Evolutionary conservation across 2,888 invertebrate species (phyloP), one percentile per base, ranked within the genome.

Genomic region (Lycaena phlaeas): DNA sequence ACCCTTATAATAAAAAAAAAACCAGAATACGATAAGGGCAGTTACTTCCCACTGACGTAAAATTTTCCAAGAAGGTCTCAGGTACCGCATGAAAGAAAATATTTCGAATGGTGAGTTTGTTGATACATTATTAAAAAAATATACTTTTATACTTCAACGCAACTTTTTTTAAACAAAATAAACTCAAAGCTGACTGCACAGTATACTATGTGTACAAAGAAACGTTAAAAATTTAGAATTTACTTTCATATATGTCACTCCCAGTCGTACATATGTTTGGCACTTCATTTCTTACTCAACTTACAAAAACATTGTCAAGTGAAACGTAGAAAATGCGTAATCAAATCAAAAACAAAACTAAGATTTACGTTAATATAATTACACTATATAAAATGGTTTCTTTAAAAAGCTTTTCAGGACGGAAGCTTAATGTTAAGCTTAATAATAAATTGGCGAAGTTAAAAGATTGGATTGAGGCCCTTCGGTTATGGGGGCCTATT

Each of bases 401-500:
- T 18, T 43, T 31, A 45, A 48, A 49, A 50, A 51, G 51, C 49
- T 45, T 47, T 48, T 47, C 38, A 68, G 67, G 70, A 70, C 64
- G 68, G 66, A 67, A 61, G 63, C 58, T 44, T 54, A 61, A 61
- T 52, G 44, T 60, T 45, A 48, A 43, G 41, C 34, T 43, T 34
- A 34, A 34, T 12, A 18, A 34, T 34, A 34, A 34, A 38, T 41
- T 36, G 45, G 40, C 34, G 36, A 39, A 39, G 34, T 41, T 43
- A 14, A 41, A 41, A 40, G 38, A 36, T 17, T 11, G 11, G 17
- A 30, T 18, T 3, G 10, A 11, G 6, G 18, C 34, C 34, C 34
- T 34, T 22, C n/a, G 10, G 30, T 30, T 29, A 15, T 14, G 34
- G 22, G 34, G 11, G 2, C 22, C 22, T 22, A 22, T 22, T 22